A percentile compares a stretch with the other conserved stretches of the same genome.
These are phyloP conservation scores for Baccha elongata DNA, from an alignment of 2,888 invertebrate genomes.

Conservation along the genomic window DNA sequence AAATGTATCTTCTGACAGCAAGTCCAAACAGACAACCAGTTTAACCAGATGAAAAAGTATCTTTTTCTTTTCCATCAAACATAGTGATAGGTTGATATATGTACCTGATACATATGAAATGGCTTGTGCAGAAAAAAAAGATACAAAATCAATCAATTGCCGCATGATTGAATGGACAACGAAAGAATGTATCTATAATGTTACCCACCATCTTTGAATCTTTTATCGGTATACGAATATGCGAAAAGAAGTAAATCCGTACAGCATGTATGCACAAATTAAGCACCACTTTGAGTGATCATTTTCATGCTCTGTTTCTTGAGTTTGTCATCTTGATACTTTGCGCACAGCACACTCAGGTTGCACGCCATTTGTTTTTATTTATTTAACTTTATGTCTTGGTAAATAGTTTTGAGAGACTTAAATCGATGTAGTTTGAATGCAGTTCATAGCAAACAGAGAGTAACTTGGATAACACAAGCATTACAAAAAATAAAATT, in stretches of 20 bases:
- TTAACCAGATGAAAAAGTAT: conserved; percentile 61
- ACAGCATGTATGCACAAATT: conserved; percentile 36
- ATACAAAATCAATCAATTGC: conserved; percentile 67
- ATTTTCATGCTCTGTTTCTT: conserved; percentile 44
- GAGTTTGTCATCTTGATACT: conserved; percentile 41
- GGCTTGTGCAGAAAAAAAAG: conserved; percentile 11
- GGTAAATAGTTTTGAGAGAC: no score
- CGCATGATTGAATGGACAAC: conserved; percentile 65
- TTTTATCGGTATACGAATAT: neutral
- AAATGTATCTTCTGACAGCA: conserved; percentile 43
- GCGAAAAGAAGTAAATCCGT: conserved; percentile 12
- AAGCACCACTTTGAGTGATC: conserved; percentile 54
- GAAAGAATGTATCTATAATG: conserved; percentile 38
- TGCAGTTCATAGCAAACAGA: no score
- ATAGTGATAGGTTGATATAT: neutral
- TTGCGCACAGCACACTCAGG: neutral
- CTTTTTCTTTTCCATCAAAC: neutral
- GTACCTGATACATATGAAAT: conserved; percentile 25
- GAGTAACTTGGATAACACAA: no score
- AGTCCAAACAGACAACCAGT: conserved; percentile 38
- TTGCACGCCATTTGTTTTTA: conserved; percentile 21
- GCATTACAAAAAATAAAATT: no score
- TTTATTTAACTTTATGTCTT: conserved; percentile 12
- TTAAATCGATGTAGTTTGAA: no score
- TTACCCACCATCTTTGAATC: conserved; percentile 14